Evolutionary conservation across 2,888 invertebrate species (phyloP).

Genomic region (Acanthococcus lagerstroemiae): DNA sequence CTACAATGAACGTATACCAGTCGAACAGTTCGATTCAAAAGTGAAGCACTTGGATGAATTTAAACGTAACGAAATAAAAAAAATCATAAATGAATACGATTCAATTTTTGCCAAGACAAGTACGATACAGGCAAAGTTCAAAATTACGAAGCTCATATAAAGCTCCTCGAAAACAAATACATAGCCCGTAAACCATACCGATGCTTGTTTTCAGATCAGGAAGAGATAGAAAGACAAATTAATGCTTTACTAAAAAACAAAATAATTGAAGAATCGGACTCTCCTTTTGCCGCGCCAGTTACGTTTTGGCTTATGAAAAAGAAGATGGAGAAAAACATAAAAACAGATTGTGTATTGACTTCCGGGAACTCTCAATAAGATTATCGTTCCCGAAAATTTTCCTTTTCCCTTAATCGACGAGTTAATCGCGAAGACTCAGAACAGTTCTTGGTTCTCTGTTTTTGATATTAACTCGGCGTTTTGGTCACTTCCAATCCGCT

Average conservation of each 20-base stretch:
- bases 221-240: not conserved
- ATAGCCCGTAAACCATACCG: not conserved
- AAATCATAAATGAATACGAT: too few relatives aligned
- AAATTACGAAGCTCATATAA: too few relatives aligned
- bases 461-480: not conserved
- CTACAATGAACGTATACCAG: too few relatives aligned
- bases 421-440: constrained; percentile 34
- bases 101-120: too few relatives aligned
- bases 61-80: too few relatives aligned
- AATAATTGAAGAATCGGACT: not conserved
- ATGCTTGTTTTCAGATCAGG: not conserved
- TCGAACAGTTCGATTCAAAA: too few relatives aligned
- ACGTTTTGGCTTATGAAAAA: too few relatives aligned
- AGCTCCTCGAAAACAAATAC: not conserved
- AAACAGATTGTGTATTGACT: too few relatives aligned
- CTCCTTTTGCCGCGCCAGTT: not conserved
- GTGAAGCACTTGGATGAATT: too few relatives aligned
- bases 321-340: too few relatives aligned
- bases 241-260: not conserved
- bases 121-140: too few relatives aligned
- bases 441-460: constrained; percentile 35
- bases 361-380: too few relatives aligned
- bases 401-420: not conserved
- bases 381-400: not conserved
- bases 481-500: not conserved